These are phyloP conservation scores for Lepus europaeus DNA, from an alignment of 2,113 vertebrate genomes.

Conservation along the genomic window DNA sequence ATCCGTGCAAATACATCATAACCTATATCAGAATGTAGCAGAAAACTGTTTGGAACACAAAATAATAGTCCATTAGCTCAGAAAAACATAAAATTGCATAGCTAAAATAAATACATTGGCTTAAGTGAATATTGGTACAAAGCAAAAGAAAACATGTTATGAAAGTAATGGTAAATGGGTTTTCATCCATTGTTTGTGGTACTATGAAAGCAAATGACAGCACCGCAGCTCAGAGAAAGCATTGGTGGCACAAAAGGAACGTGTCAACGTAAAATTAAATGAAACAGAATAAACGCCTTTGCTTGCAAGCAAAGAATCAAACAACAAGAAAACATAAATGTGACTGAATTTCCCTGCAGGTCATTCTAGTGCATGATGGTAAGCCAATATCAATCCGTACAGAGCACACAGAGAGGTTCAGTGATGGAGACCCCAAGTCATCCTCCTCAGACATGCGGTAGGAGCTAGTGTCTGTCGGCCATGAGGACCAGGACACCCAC, in stretches of 20 bases:
- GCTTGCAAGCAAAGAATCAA: not conserved
- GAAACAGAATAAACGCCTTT: not conserved
- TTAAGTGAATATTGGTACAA: not conserved
- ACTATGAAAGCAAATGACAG: not conserved
- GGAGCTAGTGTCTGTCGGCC: not conserved
- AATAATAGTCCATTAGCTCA: slow-evolving; percentile 59
- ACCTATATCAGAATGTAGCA: not conserved
- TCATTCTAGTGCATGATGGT: rapidly evolving
- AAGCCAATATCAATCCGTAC: not conserved
- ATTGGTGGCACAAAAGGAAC: not conserved
- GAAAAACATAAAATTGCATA: slow-evolving; percentile 3
- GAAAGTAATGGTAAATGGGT: not conserved
- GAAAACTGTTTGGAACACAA: slow-evolving; percentile 49
- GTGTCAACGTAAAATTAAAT: not conserved
- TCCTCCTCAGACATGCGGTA: not conserved
- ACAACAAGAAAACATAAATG: not conserved
- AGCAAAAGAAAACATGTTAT: not conserved
- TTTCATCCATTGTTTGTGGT: not conserved
- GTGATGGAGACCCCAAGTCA: not conserved
- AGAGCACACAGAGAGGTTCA: not conserved
- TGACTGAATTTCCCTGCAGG: not conserved
- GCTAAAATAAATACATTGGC: slow-evolving; percentile 38
- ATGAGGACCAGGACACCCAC: no score
- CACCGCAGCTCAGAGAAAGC: not conserved
- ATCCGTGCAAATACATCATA: not conserved